Base-by-base conservation (phyloP, 2,113 vertebrate species). In the Oreocharis arfaki region DNA sequence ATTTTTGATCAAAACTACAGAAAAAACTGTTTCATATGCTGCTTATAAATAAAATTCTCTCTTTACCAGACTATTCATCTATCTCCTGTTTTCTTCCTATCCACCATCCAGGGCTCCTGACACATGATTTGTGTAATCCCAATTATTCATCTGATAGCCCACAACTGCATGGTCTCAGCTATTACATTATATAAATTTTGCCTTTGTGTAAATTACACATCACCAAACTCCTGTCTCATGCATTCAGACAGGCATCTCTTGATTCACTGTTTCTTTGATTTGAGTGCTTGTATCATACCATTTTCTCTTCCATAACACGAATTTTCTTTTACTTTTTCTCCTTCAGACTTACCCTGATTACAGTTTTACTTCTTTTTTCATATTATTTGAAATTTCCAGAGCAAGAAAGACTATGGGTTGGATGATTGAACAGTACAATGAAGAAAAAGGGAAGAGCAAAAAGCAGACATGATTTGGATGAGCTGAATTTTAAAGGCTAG, bases 61-160 rank as follows among this genome's bases (percentile, higher is more conserved):
- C 23, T 67, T 91, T 90, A 68, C 44, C 46, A 71, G 77, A 55
- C 86, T 89, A 88, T 89, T 95, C 20, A 95, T 94, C 56, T 93
- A 17, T 89, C 39, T 79, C 46, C 55, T 63, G 18, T 59, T 88
- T 88, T 85, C 39, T 77, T 87, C 44, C 55, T 27, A 92, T 74
- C 61, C 69, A 76, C 30, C 35, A 56, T 52, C 47, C 87, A 55
- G 23, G 63, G 53, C 69, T 83, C 71, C 44, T 79, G 47, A 91
- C 28, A 39, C 32, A 57, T 57, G 63, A 89, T 94, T 86, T 92
- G 37, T 86, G 28, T 55, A 91, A 96, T 80, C 30, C 23, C 26
- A 92, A 7, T 79, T 91, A 87, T 89, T 89, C 87, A 84, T 67
- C 79, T 70, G 55, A 70, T 39, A 87, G 59, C 13, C 0, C 17